These are phyloP conservation scores for Leucoraja erinaceus DNA, from an alignment of 2,113 vertebrate genomes.

Conservation along the genomic window DNA sequence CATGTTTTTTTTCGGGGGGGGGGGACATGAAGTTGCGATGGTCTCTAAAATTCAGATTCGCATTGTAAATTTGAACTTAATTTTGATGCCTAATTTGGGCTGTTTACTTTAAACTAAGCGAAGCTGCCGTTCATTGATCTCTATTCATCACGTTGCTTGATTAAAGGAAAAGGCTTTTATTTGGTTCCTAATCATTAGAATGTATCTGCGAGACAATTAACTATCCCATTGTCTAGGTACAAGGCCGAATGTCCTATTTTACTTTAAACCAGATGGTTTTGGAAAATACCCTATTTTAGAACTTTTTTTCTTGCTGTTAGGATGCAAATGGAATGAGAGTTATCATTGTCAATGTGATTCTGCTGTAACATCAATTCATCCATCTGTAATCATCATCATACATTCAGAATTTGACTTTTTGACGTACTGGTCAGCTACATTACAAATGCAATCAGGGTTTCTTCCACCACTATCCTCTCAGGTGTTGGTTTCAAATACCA, in stretches of 20 bases:
- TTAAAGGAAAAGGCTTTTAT: background rate
- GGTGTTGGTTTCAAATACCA: too few relatives aligned
- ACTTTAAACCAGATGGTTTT: background rate
- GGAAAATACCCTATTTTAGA: background rate
- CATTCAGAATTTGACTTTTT: too few relatives aligned
- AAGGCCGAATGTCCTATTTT: background rate
- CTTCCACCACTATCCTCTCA: too few relatives aligned
- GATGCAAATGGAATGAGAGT: background rate
- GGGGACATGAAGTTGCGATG: background rate
- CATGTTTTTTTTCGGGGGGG: background rate
- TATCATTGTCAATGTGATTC: background rate
- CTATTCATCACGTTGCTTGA: background rate
- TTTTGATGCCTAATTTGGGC: background rate
- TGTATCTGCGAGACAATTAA: background rate
- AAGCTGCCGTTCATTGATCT: background rate
- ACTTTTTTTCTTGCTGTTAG: background rate
- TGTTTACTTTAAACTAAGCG: background rate
- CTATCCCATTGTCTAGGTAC: background rate
- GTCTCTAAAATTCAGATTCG: background rate
- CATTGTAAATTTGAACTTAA: too few relatives aligned
- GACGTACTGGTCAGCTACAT: too few relatives aligned
- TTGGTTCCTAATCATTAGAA: background rate
- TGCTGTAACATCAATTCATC: background rate
- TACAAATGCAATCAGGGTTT: too few relatives aligned
- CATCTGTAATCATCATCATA: background rate